Base-by-base conservation (phyloP, 2,113 vertebrate species). In the Tychaedon coryphoeus region DNA sequence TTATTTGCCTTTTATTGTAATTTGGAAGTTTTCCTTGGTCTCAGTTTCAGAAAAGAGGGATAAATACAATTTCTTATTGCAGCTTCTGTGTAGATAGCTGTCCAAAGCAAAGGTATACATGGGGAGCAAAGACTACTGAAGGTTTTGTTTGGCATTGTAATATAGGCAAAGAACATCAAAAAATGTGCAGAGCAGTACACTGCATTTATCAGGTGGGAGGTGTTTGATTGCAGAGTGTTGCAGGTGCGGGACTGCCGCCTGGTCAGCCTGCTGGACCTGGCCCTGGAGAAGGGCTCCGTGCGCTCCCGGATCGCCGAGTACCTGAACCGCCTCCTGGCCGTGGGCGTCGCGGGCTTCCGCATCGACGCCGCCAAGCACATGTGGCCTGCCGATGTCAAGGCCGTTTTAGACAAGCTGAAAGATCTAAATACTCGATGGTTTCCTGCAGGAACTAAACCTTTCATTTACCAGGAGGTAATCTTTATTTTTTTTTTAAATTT, bases 301-400 rank as follows among this genome's bases (percentile, higher is more conserved):
- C 97, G 98, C 22, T 96, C 97, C 4, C 98, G 92, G 61, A 47
- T 98, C 6, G 96, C 96, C 0, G 92, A 84, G 1, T 99, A 97
- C 86, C 31, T 99, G 98, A 99, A 99, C 97, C 47, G 38, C 3
- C 98, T 99, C 65, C 96, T 99, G 9, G 98, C 98, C 75, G 97
- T 98, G 25, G 99, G 99, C 0, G 98, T 99, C 20, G 99, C 99
- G 5, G 99, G 99, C 4, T 99, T 99, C 97, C 97, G 99, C 75
- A 95, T 99, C 34, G 88, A 91, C 1, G 88, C 88, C 18, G 88
- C 88, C 80, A 91, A 91, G 73, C 88, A 91, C 31, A 65, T 78
- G 73, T 91, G 88, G 88, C 80, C 88, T 26, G 65, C 6, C 0
- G 80, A 91, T 7, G 2, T 91, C 11, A 78, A 19, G 14, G 88